Evolutionary conservation across 2,797 vertebrate genomes (phyloP).

Genomic region (Gymnodraco acuticeps): DNA sequence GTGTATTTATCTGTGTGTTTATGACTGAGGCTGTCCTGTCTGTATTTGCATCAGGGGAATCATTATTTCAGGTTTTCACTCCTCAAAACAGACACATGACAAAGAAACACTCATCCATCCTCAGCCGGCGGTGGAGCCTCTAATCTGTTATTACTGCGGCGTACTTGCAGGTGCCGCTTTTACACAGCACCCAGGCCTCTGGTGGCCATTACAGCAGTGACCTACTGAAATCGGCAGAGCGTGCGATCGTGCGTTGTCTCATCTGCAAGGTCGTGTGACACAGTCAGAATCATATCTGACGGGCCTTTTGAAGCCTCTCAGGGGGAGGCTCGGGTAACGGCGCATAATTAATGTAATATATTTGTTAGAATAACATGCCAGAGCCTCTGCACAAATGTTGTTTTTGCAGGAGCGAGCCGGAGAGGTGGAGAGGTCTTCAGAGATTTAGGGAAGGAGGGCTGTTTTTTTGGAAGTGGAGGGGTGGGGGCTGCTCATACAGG

Average conservation of each 20-base stretch:
- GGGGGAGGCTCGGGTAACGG: conserved; percentile 72
- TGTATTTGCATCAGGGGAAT: not conserved
- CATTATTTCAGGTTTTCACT: not conserved
- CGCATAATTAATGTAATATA: conserved; percentile 81
- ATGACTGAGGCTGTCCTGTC: not conserved
- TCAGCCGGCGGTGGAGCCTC: not conserved
- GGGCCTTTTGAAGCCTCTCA: conserved; percentile 71
- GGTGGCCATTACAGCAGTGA: conserved; percentile 51
- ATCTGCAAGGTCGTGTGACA: conserved; percentile 46
- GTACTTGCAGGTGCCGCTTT: conserved; percentile 51
- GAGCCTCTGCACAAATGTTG: conserved; percentile 80
- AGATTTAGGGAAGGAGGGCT: conserved; percentile 53
- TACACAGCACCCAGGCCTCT: not conserved
- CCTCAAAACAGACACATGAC: not conserved
- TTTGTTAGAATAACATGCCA: conserved; percentile 84
- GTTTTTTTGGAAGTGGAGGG: conserved; percentile 35
- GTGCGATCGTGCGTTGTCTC: conserved; percentile 47
- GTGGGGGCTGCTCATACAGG: conserved; percentile 45
- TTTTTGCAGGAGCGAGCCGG: conserved; percentile 71
- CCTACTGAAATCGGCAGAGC: conserved; percentile 58
- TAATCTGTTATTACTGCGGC: not conserved
- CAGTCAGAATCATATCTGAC: conserved; percentile 61
- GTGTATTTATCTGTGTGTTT: not conserved
- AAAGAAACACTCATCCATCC: not conserved
- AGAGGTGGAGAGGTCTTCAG: conserved; percentile 69